Percentiles rank a stretch among this genome's conserved stretches.
Evolutionary conservation across 1,140 invertebrate species (phyloP).

Genomic region (Leptinotarsa defecta): DNA sequence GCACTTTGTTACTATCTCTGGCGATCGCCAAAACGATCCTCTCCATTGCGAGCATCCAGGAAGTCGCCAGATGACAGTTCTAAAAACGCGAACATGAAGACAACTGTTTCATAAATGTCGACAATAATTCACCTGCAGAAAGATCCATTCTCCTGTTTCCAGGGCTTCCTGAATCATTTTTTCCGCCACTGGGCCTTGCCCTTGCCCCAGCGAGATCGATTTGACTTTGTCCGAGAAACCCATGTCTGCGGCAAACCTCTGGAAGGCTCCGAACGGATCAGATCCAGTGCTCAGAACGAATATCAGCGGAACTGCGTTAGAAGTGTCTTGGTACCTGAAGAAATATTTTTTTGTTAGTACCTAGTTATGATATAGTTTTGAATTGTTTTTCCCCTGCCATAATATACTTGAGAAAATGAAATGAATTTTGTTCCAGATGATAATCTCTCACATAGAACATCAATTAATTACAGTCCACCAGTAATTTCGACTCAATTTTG

Average conservation of each 20-base stretch:
- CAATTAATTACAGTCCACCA: no score
- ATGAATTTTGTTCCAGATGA: no score
- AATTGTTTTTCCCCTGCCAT: no score
- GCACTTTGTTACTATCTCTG: constrained; percentile 64
- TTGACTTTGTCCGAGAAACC: constrained; percentile 75
- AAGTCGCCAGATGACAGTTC: constrained; percentile 91
- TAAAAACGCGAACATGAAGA: constrained; percentile 53
- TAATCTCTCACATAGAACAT: no score
- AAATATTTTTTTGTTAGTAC: constrained; percentile 9
- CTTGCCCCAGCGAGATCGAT: constrained; percentile 88
- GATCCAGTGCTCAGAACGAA: constrained; percentile 91
- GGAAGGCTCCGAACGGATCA: constrained; percentile 83
- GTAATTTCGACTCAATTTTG: no score
- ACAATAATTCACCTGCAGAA: constrained; percentile 65
- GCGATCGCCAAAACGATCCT: constrained; percentile 71
- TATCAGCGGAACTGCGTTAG: constrained; percentile 75
- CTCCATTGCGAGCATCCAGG: constrained; percentile 85
- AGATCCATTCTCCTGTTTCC: constrained; percentile 79
- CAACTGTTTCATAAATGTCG: constrained; percentile 18
- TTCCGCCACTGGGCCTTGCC: constrained; percentile 84
- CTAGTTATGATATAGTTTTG: no score
- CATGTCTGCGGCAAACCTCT: constrained; percentile 80
- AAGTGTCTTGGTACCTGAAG: constrained; percentile 73
- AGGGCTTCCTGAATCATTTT: constrained; percentile 76
- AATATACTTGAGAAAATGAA: background rate